Conservation (phyloP, 2,797 vertebrate species). For the Molossus alvarezi region DNA sequence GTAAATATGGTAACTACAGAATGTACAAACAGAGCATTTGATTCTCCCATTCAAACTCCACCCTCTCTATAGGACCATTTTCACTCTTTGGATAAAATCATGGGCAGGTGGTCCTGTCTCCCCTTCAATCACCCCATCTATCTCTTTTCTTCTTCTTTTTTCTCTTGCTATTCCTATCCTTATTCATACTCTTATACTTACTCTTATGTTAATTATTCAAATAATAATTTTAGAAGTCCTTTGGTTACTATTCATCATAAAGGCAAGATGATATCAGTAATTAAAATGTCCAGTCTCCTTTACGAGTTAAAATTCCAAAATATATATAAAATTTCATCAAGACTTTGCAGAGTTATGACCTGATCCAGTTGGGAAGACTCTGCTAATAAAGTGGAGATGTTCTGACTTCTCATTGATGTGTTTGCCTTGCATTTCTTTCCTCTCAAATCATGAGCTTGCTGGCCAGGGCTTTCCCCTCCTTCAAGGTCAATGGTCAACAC, state of each 20-base stretch:
- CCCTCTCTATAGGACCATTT: neutral
- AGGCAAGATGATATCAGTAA: neutral
- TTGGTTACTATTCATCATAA: neutral
- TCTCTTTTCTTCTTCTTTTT: too few species aligned
- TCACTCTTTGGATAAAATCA: neutral
- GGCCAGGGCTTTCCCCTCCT: neutral
- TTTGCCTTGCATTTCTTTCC: neutral
- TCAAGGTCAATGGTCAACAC: neutral
- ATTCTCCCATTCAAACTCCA: accelerated
- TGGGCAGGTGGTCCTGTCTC: neutral
- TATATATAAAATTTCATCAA: too few species aligned
- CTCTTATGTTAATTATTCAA: neutral
- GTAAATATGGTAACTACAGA: neutral
- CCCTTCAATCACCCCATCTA: too few species aligned
- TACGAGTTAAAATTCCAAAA: neutral
- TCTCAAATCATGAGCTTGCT: accelerated
- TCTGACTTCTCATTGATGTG: neutral
- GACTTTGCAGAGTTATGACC: too few species aligned
- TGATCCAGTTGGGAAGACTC: neutral
- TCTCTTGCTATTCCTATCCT: neutral
- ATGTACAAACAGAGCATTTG: neutral
- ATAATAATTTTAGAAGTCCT: neutral
- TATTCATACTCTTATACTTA: neutral
- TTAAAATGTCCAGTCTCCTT: neutral
- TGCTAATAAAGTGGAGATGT: accelerated